Conservation (phyloP, 1,140 invertebrate genomes). For the Apis mellifera region Amel_HAv3.1 CM009940.2:9036001-9036500, state of each 20-base stretch:
- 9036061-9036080: no score
- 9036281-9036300: no score
- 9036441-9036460: conserved; percentile 33
- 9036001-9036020: background rate
- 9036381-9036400: background rate
- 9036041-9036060: background rate
- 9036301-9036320: background rate
- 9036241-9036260: background rate
- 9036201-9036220: background rate
- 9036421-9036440: conserved; percentile 11
- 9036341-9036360: background rate
- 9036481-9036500: no score
- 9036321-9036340: background rate
- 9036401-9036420: conserved; percentile 17
- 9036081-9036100: background rate
- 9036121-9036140: background rate
- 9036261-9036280: background rate
- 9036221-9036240: background rate
- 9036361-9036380: conserved; percentile 1
- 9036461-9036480: conserved; percentile 29
- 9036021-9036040: no score
- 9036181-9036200: background rate
- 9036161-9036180: conserved; percentile 11
- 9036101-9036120: no score
- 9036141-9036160: no score